A percentile compares a stretch with the other conserved stretches of the same genome.
phyloP scores from a whole-genome alignment of 2,113 vertebrate genomes.

The Neodontobutis hainanensis region DNA sequence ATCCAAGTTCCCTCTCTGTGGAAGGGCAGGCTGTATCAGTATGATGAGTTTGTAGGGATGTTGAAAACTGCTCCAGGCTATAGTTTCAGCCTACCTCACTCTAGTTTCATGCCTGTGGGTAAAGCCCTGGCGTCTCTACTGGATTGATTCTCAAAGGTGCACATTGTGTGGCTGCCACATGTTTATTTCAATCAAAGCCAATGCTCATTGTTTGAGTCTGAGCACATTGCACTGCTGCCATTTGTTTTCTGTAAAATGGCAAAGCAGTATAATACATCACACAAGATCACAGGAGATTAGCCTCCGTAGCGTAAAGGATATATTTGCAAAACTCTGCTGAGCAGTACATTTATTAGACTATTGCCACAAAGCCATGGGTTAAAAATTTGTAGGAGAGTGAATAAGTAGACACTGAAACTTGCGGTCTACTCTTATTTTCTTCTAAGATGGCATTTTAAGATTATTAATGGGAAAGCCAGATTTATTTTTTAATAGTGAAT shows the following conservation, averaged over 20 bases:
- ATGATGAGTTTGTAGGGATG: constrained; percentile 32
- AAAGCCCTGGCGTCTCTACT: constrained; percentile 37
- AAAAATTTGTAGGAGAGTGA: background rate
- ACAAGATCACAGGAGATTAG: constrained; percentile 25
- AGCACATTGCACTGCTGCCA: constrained; percentile 6
- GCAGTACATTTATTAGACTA: constrained; percentile 11
- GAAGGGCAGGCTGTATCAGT: constrained; percentile 22
- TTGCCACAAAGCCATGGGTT: background rate
- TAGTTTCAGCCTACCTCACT: constrained; percentile 29
- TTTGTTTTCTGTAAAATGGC: constrained; percentile 15
- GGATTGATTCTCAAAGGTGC: constrained; percentile 35
- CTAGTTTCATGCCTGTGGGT: constrained; percentile 50
- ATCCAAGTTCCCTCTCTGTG: constrained; percentile 1
- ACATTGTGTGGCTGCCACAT: constrained; percentile 1
- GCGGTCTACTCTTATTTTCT: no score
- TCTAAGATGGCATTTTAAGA: no score
- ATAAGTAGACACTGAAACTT: no score
- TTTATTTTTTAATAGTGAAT: background rate
- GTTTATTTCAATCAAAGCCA: constrained; percentile 27
- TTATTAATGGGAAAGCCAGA: no score
- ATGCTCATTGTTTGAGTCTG: constrained; percentile 3
- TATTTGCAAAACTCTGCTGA: constrained; percentile 1
- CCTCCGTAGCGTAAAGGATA: constrained; percentile 19
- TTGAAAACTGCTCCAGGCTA: constrained; percentile 48
- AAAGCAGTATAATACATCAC: constrained; percentile 21